Percentiles rank a stretch among this genome's conserved stretches.
Conservation (phyloP, 1,140 invertebrate genomes). For the Akabosia matsudoensis region DNA sequence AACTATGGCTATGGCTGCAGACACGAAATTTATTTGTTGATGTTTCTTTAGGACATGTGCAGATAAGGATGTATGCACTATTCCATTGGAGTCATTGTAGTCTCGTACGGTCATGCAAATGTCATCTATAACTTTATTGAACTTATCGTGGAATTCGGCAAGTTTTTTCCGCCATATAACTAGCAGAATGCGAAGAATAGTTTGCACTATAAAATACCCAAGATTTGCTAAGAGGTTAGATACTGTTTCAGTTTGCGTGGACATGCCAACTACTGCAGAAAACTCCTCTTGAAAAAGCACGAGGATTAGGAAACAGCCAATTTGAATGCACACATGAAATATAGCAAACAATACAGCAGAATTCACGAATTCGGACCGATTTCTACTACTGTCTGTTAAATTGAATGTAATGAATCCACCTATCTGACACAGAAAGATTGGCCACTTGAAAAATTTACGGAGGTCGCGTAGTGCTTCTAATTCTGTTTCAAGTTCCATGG, state of each 20-base stretch:
- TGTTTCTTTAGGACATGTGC: too few relatives aligned
- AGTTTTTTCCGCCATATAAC: not conserved
- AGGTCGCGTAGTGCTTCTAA: too few relatives aligned
- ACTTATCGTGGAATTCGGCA: not conserved
- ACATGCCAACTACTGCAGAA: not conserved
- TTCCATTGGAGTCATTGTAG: too few relatives aligned
- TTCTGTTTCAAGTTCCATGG: too few relatives aligned
- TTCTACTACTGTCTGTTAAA: not conserved
- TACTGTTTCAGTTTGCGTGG: not conserved
- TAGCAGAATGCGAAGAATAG: not conserved
- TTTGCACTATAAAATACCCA: not conserved
- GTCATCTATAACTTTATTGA: not conserved
- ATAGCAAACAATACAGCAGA: not conserved
- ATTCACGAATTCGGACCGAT: not conserved
- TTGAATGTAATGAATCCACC: not conserved
- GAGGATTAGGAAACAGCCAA: not conserved
- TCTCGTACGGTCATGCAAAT: too few relatives aligned
- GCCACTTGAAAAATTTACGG: not conserved
- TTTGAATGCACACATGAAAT: not conserved
- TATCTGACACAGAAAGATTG: not conserved
- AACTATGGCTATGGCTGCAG: too few relatives aligned
- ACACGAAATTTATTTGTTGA: too few relatives aligned
- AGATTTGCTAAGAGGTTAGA: not conserved
- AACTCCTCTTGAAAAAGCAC: not conserved
- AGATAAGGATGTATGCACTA: too few relatives aligned